Conservation (phyloP, 2,797 vertebrate genomes). For the Leucoraja ocellata region DNA sequence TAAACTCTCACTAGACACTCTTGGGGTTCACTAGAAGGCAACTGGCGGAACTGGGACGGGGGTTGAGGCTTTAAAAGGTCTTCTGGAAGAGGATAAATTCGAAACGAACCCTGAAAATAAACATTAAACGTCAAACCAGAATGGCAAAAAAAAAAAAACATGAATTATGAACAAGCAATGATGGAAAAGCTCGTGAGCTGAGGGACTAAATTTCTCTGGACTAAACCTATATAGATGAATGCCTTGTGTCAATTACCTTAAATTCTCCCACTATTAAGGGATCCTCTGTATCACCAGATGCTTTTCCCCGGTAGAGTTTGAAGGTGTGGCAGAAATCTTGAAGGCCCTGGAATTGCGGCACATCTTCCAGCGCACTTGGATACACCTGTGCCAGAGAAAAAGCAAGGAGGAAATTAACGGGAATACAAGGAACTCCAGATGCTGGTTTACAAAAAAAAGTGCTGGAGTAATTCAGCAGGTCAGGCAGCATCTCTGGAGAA, state of each 20-base stretch:
- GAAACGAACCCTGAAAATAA: slow-evolving; percentile 54
- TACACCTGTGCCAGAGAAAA: slow-evolving; percentile 51
- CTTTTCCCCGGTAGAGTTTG: slow-evolving; percentile 48
- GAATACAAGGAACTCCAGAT: no score
- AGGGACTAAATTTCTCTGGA: neutral
- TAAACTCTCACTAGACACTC: slow-evolving; percentile 57
- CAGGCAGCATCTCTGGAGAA: no score
- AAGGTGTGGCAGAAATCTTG: slow-evolving; percentile 64
- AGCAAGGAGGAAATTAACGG: no score
- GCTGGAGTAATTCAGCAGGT: no score
- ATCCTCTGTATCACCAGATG: rapidly evolving
- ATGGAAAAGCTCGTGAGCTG: neutral
- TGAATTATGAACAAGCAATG: neutral
- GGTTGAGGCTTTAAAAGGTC: slow-evolving; percentile 33
- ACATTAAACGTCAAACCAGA: neutral
- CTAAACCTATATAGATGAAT: neutral
- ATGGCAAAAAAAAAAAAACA: no score
- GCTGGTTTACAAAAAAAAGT: no score
- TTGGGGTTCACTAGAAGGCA: slow-evolving; percentile 50
- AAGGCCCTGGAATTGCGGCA: slow-evolving; percentile 54
- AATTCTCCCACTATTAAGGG: slow-evolving; percentile 54
- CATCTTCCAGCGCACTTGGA: slow-evolving; percentile 54
- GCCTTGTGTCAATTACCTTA: slow-evolving; percentile 49
- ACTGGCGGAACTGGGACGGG: slow-evolving; percentile 49
- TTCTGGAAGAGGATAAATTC: slow-evolving; percentile 57